Conservation (phyloP, 2,113 vertebrate species). For the Poecile atricapillus region DNA sequence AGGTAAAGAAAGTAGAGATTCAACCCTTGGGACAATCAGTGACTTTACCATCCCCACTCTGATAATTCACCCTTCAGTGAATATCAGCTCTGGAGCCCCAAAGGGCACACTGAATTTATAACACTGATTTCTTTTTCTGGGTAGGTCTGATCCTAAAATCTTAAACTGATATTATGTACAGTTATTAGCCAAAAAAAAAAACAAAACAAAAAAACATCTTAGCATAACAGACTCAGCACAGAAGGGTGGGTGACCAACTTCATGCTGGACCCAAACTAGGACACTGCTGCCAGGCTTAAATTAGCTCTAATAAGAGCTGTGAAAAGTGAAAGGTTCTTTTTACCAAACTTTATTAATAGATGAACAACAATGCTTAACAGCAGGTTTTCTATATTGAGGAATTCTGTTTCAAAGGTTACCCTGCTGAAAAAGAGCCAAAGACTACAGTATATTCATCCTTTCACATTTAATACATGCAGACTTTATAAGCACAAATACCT, state of each 20-base stretch:
- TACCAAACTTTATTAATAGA: conserved; percentile 2
- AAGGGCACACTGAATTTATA: not conserved
- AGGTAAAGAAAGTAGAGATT: not conserved
- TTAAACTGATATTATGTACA: not conserved
- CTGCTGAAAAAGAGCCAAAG: conserved; percentile 26
- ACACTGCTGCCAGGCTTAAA: not conserved
- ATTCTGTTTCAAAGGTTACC: conserved; percentile 40
- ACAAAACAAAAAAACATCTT: not conserved
- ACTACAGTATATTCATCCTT: not conserved
- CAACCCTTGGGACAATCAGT: not conserved
- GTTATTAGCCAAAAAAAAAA: not conserved
- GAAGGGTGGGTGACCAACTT: not conserved
- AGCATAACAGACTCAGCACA: not conserved
- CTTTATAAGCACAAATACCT: conserved; percentile 27
- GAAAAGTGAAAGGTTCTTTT: conserved; percentile 18
- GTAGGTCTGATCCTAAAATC: not conserved
- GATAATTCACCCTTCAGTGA: not conserved
- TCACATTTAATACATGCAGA: conserved; percentile 32
- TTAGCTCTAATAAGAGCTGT: not conserved
- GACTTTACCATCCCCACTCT: not conserved
- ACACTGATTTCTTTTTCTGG: not conserved
- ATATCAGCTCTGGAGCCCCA: not conserved
- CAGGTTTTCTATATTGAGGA: not conserved
- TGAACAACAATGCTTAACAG: conserved; percentile 14
- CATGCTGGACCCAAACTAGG: not conserved